Base-by-base conservation (phyloP, 2,888 invertebrate genomes). In the Ophion slaviceki region DNA sequence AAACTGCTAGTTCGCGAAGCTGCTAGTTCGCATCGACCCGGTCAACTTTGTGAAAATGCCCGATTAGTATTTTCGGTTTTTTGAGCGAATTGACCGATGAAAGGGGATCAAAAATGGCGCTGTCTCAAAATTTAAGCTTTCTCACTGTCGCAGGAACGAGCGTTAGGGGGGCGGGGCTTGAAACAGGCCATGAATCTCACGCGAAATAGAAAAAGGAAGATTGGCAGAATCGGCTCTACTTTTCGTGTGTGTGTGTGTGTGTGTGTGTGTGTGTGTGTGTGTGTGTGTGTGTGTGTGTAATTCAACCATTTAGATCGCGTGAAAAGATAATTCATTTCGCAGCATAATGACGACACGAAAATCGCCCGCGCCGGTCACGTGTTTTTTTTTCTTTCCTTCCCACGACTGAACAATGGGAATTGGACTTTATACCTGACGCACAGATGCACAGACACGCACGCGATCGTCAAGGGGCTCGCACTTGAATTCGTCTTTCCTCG, bases 401-500 rank as follows among this genome's bases (percentile, higher is more conserved):
- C 74, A 72, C 82, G 40, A 61, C 20, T 20, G 20, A 67, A 66
- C 72, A 68, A 81, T 53, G 61, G 72, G 59, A 77, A 67, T 74
- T 85, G 66, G 81, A 85, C 81, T 81, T 81, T 85, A 78, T 64
- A 81, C 81, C 84, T 81, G 77, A 72, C 40, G 53, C 62, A 61
- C 66, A 53, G 17, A n/a, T 14, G 8, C 59, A 32, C 45, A 10
- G 20, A 36, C 67, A 45, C 67, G n/a, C 28, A 59, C 24, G 20
- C 24, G 32, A 67, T 17, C 45, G 62, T 62, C 0, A 17, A 24
- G 40, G 11, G 24, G 24, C 36, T 74, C 7, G 11, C 47, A 47
- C 24, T n/a, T 64, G 17, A 53, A 53, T 53, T 53, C 53, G 17
- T 62, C 8, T 28, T 62, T n/a, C 6, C 10, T n/a, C 32, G 2